Evolutionary conservation across 2,113 vertebrate genomes (phyloP).

Genomic region (Patagioenas fasciata): DNA sequence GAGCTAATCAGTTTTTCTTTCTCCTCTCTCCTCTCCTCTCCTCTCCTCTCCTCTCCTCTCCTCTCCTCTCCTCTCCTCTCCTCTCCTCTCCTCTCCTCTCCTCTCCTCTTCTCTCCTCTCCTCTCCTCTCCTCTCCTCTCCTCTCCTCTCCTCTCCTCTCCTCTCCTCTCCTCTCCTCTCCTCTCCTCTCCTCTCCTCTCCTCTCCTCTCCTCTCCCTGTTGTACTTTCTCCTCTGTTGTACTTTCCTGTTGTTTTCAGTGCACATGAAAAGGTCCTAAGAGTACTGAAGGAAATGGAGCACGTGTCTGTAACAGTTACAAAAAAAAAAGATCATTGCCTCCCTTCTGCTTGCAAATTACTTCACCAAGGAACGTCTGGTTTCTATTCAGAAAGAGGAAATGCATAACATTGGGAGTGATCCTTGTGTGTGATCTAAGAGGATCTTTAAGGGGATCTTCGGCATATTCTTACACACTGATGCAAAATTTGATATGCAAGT

Average conservation of each 20-base stretch:
- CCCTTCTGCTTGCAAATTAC: neutral
- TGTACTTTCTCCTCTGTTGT: no score
- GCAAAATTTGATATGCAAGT: neutral
- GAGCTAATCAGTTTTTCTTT: neutral
- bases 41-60: neutral
- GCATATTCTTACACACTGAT: neutral
- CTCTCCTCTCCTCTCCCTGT: neutral
- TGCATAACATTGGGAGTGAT: neutral
- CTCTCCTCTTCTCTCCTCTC: neutral
- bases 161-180: neutral
- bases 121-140: neutral
- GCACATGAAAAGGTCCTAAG: slow-evolving; percentile 1
- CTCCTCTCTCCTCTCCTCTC: neutral
- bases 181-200: neutral
- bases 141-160: neutral
- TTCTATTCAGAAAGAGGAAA: slow-evolving; percentile 47
- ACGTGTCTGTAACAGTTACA: slow-evolving; percentile 54
- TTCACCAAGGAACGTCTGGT: slow-evolving; percentile 50
- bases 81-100: neutral
- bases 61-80: neutral
- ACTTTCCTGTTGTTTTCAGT: neutral
- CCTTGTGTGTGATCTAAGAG: neutral
- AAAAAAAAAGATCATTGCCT: slow-evolving; percentile 39
- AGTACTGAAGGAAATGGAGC: slow-evolving; percentile 33
- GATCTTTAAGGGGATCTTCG: neutral